phyloP scores from a whole-genome alignment of 2,888 invertebrate genomes.

The Acanthopleura granulata region DNA sequence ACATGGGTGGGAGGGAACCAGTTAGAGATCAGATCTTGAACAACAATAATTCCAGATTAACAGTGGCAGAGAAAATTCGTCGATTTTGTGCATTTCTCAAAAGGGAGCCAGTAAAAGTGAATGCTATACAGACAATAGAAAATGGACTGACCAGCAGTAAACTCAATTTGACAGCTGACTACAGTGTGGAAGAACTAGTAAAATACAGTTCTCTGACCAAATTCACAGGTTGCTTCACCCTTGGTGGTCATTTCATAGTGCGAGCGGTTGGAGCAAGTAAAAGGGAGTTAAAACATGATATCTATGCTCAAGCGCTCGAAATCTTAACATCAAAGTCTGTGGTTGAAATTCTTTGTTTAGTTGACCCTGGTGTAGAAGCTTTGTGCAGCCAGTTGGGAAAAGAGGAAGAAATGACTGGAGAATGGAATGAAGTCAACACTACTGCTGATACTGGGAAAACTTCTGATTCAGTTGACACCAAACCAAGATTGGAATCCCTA shows the following conservation, averaged over 20 bases:
- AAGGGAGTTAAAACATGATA: not conserved
- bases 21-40: too few relatives aligned
- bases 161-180: not conserved
- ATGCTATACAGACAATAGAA: conserved; percentile 4
- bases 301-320: not conserved
- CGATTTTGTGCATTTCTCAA: not conserved
- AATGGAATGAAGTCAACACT: too few relatives aligned
- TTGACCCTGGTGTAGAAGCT: too few relatives aligned
- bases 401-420: too few relatives aligned
- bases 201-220: not conserved
- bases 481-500: too few relatives aligned
- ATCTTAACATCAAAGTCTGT: too few relatives aligned
- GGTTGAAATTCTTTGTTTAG: too few relatives aligned
- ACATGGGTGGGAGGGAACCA: too few relatives aligned
- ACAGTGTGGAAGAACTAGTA: not conserved
- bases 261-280: not conserved
- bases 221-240: not conserved
- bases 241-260: not conserved
- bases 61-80: not conserved
- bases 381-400: too few relatives aligned
- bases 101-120: not conserved
- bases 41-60: not conserved
- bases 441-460: too few relatives aligned
- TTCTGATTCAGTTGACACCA: too few relatives aligned
- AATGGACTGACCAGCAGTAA: not conserved